Base-by-base conservation (phyloP, 2,113 vertebrate genomes). In the Buteo buteo region DNA sequence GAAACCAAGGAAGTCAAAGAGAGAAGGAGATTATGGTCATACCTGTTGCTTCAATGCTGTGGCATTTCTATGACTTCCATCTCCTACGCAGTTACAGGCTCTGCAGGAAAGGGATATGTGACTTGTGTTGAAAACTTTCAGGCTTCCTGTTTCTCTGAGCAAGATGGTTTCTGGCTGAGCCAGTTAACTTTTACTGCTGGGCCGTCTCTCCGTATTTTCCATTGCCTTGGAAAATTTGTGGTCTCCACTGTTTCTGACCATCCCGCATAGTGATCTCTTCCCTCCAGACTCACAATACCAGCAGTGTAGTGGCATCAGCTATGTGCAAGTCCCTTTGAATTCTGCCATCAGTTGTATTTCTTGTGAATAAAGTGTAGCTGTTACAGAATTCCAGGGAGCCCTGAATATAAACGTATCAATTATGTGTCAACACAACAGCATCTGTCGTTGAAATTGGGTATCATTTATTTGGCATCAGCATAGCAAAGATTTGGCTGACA, bases 391-490 rank as follows among this genome's bases (percentile, higher is more conserved):
- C 86, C 61, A 91, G 91, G 65, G 83, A 94, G 89, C 81, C 40
- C 49, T 54, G 94, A 69, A 47, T 84, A 66, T 64, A 91, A 96
- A 88, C 16, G 16, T 96, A 97, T 97, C 89, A 94, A 91, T 96
- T 96, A 87, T 82, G 55, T 96, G 91, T 95, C 96, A 93, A 82
- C 93, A 85, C 91, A 93, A 83, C 86, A 94, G 93, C 94, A 93
- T 95, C 96, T 97, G 94, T 85, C 45, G 0, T 96, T 86, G 81
- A 93, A 94, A 97, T 89, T 93, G 58, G 72, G 58, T 91, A 87
- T 95, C 58, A 21, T 94, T 97, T 94, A 77, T 95, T 96, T 97
- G 96, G 96, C 93, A 95, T 96, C 90, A 93, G 88, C 55, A 15
- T 88, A 83, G 93, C 71, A 45, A 85, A 92, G 88, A 50, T 92